Conservation (phyloP, 2,113 vertebrate genomes). For the Dipodomys merriami region DNA sequence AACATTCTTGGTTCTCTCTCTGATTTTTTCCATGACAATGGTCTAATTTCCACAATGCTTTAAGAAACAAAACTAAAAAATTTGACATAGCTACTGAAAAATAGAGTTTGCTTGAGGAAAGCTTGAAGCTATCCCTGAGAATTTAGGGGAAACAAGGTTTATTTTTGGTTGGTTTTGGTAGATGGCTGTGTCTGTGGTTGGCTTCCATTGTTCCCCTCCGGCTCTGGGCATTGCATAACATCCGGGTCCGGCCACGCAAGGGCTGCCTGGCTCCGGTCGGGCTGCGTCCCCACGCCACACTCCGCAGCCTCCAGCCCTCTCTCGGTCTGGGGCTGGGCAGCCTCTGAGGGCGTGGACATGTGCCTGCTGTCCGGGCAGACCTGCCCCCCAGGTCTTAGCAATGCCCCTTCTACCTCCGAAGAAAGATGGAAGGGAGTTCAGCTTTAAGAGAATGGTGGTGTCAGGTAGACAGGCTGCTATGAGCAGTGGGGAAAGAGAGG, state of each 20-base stretch:
- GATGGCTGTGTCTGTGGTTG: neutral
- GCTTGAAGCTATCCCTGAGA: neutral
- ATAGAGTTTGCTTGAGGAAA: neutral
- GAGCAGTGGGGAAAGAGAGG: slow-evolving; percentile 66
- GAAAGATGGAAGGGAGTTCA: slow-evolving; percentile 57
- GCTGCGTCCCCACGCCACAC: no score
- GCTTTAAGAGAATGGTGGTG: slow-evolving; percentile 58
- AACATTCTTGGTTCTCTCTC: neutral
- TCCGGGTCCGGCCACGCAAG: slow-evolving; percentile 39
- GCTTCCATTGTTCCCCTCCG: slow-evolving; percentile 11
- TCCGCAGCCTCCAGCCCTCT: neutral
- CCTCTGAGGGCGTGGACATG: slow-evolving; percentile 60
- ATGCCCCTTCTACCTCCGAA: neutral
- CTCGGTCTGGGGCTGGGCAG: slow-evolving; percentile 45
- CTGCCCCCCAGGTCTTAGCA: slow-evolving; percentile 7
- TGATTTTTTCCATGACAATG: neutral
- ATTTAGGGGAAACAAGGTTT: neutral
- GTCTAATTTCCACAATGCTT: slow-evolving; percentile 45
- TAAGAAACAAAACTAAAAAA: neutral
- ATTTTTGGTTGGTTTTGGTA: neutral
- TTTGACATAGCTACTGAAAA: neutral
- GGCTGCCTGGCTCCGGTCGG: neutral
- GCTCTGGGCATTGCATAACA: slow-evolving; percentile 67
- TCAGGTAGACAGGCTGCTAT: slow-evolving; percentile 75
- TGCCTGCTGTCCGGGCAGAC: slow-evolving; percentile 66